Evolutionary conservation across 2,797 vertebrate genomes (phyloP).

Genomic region (Poeciliopsis paucimaculata): DNA sequence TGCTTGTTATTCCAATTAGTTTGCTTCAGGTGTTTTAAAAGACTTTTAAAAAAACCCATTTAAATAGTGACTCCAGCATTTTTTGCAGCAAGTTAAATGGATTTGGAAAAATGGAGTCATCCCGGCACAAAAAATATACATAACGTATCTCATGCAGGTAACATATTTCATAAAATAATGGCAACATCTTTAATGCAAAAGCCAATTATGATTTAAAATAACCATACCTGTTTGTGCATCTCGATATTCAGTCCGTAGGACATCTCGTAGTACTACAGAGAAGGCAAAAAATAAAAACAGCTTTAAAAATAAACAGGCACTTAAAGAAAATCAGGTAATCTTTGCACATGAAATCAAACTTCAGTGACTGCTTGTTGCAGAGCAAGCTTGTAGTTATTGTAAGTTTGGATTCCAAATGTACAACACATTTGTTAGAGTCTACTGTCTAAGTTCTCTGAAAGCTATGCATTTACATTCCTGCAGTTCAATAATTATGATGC

Average conservation of each 20-base stretch:
- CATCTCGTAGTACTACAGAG: conserved; percentile 95
- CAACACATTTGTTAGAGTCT: background rate
- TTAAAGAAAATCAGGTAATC: background rate
- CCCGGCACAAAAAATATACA: background rate
- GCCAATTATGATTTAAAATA: background rate
- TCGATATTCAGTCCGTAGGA: conserved; percentile 98
- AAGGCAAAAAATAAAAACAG: conserved; percentile 6
- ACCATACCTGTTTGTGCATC: conserved; percentile 97
- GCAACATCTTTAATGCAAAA: background rate
- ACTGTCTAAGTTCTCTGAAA: background rate
- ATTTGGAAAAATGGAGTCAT: background rate
- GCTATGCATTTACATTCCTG: background rate
- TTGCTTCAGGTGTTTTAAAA: background rate
- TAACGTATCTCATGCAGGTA: background rate
- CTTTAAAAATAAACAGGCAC: background rate
- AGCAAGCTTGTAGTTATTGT: conserved; percentile 10
- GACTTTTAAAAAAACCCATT: no score
- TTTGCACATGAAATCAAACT: background rate
- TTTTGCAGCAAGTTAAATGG: background rate
- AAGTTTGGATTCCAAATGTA: background rate
- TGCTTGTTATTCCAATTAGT: background rate
- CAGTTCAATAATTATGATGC: background rate
- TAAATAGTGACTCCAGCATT: background rate
- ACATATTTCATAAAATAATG: background rate
- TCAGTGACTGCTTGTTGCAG: background rate